Evolutionary conservation across 1,140 invertebrate genomes (phyloP), one percentile per base, ranked within the genome.

Genomic region (Campoletis sonorensis): DNA sequence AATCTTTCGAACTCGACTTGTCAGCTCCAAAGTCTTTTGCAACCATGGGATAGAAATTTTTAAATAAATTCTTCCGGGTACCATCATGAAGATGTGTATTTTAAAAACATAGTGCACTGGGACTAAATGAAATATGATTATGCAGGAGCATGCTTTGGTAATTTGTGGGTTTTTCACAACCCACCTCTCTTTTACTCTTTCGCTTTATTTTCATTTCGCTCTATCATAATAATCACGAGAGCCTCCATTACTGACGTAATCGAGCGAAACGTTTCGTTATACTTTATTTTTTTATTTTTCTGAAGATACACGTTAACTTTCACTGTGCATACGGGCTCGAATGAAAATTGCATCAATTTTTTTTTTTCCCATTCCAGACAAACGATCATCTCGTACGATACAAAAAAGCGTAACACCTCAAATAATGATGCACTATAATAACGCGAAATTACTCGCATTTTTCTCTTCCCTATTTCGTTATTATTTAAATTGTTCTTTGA

Each of bases 201-300:
- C 51, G 11, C 16, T 54, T 54, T 54, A 54, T 54, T 54, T 54
- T 54, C 16, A n/a, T 54, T 54, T 54, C 11, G 18, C 51, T 54
- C 51, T 54, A 54, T 54, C 51, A 54, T 54, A 54, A 54, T 54
- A 54, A 54, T 54, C 16, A 54, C 51, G 51, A 54, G 51, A 54
- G 51, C n/a, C 51, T 54, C 51, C 51, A 54, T 54, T 54, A 54
- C 51, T 54, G 51, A 54, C 51, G 51, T 54, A 54, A 54, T 54
- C 51, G 51, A 54, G 51, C 51, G 49, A 51, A 51, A 51, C 49
- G 16, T 21, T 54, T 54, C 51, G 51, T 54, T 54, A 21, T 54
- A 54, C 51, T n/a, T 54, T 54, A 54, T n/a, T 54, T 54, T 54
- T 54, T 54, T 54, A n/a, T 54, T 54, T 45, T 45, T 11, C 5